Conservation (phyloP, 1,140 invertebrate genomes). For the Tribolium madens region DNA sequence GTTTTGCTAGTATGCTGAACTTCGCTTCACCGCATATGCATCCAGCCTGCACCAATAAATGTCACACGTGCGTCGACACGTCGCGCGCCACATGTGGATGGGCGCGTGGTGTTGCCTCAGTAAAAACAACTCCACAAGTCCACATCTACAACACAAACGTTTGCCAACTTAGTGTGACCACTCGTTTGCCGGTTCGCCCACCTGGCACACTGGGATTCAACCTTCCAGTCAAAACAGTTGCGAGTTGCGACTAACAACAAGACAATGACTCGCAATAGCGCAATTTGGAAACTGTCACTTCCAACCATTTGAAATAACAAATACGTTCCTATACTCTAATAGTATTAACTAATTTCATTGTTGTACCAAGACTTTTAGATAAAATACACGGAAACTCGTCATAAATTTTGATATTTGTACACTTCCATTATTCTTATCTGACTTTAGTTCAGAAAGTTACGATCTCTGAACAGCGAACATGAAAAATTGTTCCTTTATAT, state of each 20-base stretch:
- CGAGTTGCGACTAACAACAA: not conserved
- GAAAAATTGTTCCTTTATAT: not conserved
- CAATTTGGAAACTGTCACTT: not conserved
- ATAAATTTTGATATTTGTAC: not conserved
- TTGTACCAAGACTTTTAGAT: not conserved
- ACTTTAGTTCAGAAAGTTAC: not conserved
- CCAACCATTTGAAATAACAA: not conserved
- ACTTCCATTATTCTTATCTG: not conserved
- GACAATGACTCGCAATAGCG: not conserved
- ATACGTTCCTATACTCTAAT: not conserved
- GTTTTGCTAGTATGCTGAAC: conserved; percentile 48
- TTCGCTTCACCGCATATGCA: conserved; percentile 50
- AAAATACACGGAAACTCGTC: not conserved
- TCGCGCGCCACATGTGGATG: conserved; percentile 54
- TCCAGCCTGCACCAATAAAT: conserved; percentile 57
- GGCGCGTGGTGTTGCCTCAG: conserved; percentile 44
- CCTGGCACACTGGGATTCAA: conserved; percentile 35
- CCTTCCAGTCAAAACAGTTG: conserved; percentile 37
- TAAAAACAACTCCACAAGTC: conserved; percentile 28
- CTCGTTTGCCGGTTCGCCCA: conserved; percentile 39
- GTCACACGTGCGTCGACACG: conserved; percentile 59
- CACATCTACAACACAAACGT: not conserved
- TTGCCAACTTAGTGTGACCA: conserved; percentile 10
- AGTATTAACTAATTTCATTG: not conserved
- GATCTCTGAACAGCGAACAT: not conserved